These are phyloP conservation scores for Acanthoscelides obtectus DNA, from an alignment of 2,888 invertebrate genomes.

Conservation along the genomic window DNA sequence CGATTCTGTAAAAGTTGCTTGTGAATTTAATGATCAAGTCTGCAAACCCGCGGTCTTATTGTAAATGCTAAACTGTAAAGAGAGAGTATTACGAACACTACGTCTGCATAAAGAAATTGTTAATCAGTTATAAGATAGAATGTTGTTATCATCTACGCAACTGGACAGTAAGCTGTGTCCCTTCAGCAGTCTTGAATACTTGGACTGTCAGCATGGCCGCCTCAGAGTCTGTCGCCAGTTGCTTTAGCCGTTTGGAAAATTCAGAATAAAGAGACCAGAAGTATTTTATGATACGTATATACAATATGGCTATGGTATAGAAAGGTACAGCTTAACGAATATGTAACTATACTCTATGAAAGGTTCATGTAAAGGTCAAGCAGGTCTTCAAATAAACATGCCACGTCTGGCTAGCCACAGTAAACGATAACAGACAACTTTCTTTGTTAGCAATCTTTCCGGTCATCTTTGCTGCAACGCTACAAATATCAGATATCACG, in stretches of 20 bases:
- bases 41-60: too few relatives aligned
- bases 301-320: not conserved
- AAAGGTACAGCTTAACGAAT: not conserved
- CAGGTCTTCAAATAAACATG: too few relatives aligned
- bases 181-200: slow-evolving; percentile 55
- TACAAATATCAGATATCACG: too few relatives aligned
- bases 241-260: slow-evolving; percentile 32
- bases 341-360: not conserved
- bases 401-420: too few relatives aligned
- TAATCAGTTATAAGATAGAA: not conserved
- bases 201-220: slow-evolving; percentile 58
- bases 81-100: not conserved
- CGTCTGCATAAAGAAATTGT: not conserved
- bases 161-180: slow-evolving; percentile 13
- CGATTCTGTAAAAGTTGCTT: too few relatives aligned
- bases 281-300: not conserved
- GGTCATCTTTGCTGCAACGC: too few relatives aligned
- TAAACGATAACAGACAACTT: too few relatives aligned
- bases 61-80: too few relatives aligned
- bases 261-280: not conserved
- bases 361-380: too few relatives aligned
- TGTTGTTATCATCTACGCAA: not conserved
- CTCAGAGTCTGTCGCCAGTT: slow-evolving; percentile 36
- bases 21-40: too few relatives aligned
- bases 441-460: too few relatives aligned